Evolutionary conservation across 1,140 invertebrate genomes (phyloP), one percentile per base, ranked within the genome.

Genomic region (Trypoxylus dichotomus): DNA sequence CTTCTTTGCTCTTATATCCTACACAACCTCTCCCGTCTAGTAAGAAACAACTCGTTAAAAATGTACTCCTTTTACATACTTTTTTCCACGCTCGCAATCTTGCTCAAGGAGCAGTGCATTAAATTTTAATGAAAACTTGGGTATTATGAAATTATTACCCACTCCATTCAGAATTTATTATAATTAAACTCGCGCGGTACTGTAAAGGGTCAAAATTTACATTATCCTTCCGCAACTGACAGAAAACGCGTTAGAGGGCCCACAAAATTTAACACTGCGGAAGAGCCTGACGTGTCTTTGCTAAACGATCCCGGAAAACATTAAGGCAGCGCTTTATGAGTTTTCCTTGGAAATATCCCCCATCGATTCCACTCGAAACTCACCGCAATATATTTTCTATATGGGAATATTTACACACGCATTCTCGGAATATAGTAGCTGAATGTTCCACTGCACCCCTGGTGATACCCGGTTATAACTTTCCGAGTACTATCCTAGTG

Each of bases 71-170:
- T n/a, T n/a, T n/a, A n/a, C n/a, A n/a, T n/a, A 3, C 7, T 37
- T 32, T 29, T 73, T 11, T 24, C 21, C 6, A 15, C 21, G 8
- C 11, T 3, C 7, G 41, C 15, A 68, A 42, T 76, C n/a, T 24
- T n/a, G 13, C 15, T 37, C 68, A 19, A 68, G 54, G 29, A 63
- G 68, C 27, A 76, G n/a, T 11, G 19, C 76, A 63, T 71, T 76
- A 42, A 76, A 63, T 76, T 68, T 76, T 54, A 76, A 76, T 76
- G 63, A 60, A 42, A 72, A 71, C 43, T 11, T 47, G 43, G 43
- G n/a, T 47, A 47, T 47, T 47, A 47, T 47, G 43, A n/a, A 47
- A 47, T 15, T 47, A 47, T 47, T 47, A 47, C 43, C 11, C 10
- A 47, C 43, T 47, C n/a, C 11, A 11, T 11, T 47, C 43, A 47